phyloP scores from a whole-genome alignment of 2,888 invertebrate species.

The Hyalella azteca region DNA sequence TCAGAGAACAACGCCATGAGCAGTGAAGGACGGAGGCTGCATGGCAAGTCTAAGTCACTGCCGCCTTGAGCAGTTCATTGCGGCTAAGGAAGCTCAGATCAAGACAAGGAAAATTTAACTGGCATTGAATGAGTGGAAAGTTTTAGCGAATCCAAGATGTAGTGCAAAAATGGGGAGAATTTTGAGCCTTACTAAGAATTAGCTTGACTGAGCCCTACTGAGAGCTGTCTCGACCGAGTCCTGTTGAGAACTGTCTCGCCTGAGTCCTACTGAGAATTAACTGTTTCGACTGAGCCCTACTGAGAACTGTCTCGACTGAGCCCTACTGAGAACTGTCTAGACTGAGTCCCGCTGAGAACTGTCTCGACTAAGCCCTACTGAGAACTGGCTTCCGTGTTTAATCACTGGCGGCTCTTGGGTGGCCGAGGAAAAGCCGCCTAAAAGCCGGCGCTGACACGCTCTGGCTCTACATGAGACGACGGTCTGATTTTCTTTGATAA shows the following conservation, averaged over 20 bases:
- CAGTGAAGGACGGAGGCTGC: neutral
- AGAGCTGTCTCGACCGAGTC: neutral
- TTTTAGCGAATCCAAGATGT: neutral
- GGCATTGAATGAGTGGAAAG: neutral
- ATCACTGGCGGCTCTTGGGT: no score
- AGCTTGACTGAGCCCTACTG: no score
- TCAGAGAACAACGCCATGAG: neutral
- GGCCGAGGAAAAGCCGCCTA: no score
- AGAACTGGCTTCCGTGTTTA: no score
- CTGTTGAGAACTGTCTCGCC: neutral
- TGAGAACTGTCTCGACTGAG: neutral
- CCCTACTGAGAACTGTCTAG: neutral
- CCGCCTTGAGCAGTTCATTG: neutral
- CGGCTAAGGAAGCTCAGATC: slow-evolving; percentile 2
- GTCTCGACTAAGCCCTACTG: neutral
- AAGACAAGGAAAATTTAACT: neutral
- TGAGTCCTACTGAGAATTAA: neutral
- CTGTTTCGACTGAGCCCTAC: no score
- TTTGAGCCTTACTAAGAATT: neutral
- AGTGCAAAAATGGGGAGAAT: slow-evolving; percentile 21
- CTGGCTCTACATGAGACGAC: no score
- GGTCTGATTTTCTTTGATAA: no score
- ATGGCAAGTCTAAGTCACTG: neutral
- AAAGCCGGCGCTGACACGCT: no score
- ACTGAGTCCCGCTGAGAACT: neutral